Percentiles rank a stretch among this genome's conserved stretches.
phyloP scores from a whole-genome alignment of 2,888 invertebrate species.

The Cephus nigrinus region DNA sequence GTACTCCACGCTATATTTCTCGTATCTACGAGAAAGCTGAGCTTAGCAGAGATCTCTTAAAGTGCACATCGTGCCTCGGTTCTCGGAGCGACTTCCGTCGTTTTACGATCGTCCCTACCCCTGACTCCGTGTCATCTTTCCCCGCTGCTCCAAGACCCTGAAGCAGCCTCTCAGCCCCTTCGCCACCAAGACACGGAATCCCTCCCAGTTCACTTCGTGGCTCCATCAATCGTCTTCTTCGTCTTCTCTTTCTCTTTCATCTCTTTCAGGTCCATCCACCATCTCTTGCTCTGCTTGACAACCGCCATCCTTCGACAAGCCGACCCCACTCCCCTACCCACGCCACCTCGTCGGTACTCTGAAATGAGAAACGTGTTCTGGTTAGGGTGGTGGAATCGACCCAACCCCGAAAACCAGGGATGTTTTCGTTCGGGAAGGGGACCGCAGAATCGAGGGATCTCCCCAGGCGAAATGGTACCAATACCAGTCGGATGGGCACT shows the following conservation, averaged over 20 bases:
- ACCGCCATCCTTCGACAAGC: background rate
- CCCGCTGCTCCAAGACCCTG: background rate
- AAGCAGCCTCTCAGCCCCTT: background rate
- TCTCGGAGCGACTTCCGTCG: conserved; percentile 34
- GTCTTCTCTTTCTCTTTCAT: background rate
- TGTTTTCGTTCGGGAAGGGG: conserved; percentile 2
- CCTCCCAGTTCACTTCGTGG: background rate
- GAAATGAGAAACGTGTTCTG: background rate
- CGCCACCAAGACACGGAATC: background rate
- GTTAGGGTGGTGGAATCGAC: conserved; percentile 2
- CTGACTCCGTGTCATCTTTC: conserved; percentile 8
- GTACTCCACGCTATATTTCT: background rate
- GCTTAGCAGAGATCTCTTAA: conserved; percentile 19
- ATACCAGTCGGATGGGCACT: background rate
- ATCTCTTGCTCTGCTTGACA: background rate
- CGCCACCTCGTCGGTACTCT: background rate
- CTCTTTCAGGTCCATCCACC: background rate
- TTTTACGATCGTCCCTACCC: conserved; percentile 31
- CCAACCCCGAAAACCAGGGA: background rate
- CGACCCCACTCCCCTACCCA: background rate
- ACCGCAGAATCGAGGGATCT: background rate
- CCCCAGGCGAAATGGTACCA: background rate
- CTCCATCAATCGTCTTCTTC: background rate
- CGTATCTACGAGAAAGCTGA: background rate
- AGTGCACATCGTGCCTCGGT: conserved; percentile 19